Evolutionary conservation across 2,888 invertebrate species (phyloP).

Genomic region (Caenorhabditis japonica): DNA sequence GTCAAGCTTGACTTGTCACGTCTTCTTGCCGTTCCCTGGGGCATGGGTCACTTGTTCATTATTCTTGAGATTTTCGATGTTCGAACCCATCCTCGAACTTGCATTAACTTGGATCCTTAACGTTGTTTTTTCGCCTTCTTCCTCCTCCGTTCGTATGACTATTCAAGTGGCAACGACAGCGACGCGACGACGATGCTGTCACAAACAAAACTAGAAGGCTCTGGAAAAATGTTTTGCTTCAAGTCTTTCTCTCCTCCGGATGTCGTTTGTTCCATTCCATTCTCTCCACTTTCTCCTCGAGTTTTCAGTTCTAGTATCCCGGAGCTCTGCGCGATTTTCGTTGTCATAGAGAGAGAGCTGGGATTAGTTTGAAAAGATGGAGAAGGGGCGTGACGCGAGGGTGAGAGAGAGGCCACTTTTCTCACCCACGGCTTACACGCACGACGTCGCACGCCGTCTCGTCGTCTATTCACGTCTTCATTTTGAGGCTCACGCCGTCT

Average conservation of each 20-base stretch:
- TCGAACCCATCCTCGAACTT: slow-evolving; percentile 17
- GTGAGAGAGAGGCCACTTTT: slow-evolving; percentile 29
- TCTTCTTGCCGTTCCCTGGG: slow-evolving; percentile 15
- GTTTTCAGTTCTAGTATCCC: too few relatives aligned
- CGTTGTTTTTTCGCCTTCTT: slow-evolving; percentile 17
- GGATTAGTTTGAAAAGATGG: slow-evolving; percentile 37
- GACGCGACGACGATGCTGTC: slow-evolving; percentile 2
- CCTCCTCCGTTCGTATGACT: slow-evolving; percentile 22
- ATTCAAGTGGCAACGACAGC: slow-evolving; percentile 42
- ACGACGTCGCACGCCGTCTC: slow-evolving; percentile 43
- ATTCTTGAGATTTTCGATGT: slow-evolving; percentile 7
- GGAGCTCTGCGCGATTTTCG: slow-evolving; percentile 1
- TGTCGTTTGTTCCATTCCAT: too few relatives aligned
- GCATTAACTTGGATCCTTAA: background rate
- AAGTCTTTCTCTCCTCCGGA: too few relatives aligned
- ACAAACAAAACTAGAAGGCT: slow-evolving; percentile 12
- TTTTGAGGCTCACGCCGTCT: slow-evolving; percentile 17
- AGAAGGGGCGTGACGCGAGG: slow-evolving; percentile 9
- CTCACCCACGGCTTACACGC: slow-evolving; percentile 49
- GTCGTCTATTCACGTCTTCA: slow-evolving; percentile 35
- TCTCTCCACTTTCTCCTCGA: background rate
- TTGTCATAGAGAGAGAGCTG: slow-evolving; percentile 30
- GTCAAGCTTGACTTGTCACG: slow-evolving; percentile 17
- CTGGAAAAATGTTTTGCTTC: background rate
- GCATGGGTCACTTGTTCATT: slow-evolving; percentile 14